Conservation (phyloP, 2,113 vertebrate species). For the Eptesicus fuscus region DNA sequence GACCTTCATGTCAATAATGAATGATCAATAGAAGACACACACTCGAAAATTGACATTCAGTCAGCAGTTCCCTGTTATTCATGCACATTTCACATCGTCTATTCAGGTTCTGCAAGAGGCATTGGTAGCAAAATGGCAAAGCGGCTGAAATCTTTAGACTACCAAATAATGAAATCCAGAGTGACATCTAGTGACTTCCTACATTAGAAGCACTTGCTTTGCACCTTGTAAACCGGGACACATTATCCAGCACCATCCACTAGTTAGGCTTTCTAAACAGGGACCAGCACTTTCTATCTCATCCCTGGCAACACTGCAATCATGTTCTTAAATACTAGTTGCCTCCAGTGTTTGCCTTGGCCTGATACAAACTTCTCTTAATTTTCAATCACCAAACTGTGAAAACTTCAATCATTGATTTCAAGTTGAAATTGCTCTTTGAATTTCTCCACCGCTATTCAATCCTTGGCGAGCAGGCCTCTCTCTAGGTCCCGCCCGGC, state of each 20-base stretch:
- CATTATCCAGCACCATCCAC: slow-evolving; percentile 43
- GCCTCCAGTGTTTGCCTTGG: slow-evolving; percentile 17
- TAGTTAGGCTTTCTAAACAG: slow-evolving; percentile 33
- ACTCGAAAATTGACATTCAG: slow-evolving; percentile 84
- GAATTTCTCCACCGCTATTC: slow-evolving; percentile 38
- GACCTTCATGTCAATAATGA: slow-evolving; percentile 87
- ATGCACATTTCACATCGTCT: slow-evolving; percentile 80
- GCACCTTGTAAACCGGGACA: slow-evolving; percentile 51
- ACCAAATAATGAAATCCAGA: slow-evolving; percentile 81
- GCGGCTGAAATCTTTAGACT: slow-evolving; percentile 74
- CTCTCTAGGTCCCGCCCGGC: neutral
- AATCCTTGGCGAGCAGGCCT: neutral
- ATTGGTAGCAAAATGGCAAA: slow-evolving; percentile 72
- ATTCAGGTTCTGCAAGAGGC: slow-evolving; percentile 68
- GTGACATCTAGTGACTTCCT: slow-evolving; percentile 85
- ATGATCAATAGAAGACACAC: slow-evolving; percentile 87
- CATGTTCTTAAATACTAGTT: neutral
- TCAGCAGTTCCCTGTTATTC: slow-evolving; percentile 83
- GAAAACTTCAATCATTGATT: neutral
- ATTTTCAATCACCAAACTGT: neutral
- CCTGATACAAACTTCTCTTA: neutral
- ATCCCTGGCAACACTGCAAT: neutral
- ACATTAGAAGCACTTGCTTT: slow-evolving; percentile 73
- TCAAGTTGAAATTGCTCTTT: neutral
- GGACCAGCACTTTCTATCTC: neutral